These are phyloP conservation scores for Lerema accius DNA, from an alignment of 1,140 invertebrate species.

Conservation along the genomic window DNA sequence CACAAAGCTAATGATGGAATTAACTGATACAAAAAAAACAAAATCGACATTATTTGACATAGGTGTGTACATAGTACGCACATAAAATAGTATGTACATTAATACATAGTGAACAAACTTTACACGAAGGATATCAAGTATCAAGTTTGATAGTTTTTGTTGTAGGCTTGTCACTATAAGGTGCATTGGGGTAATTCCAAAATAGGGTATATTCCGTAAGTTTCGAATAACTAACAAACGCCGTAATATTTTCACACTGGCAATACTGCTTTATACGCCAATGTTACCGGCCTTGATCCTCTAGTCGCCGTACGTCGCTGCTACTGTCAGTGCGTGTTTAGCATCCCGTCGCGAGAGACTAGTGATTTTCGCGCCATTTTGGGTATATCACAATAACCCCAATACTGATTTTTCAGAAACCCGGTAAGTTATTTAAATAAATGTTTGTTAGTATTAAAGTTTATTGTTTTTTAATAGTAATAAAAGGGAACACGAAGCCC, in stretches of 20 bases:
- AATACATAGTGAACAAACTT: no score
- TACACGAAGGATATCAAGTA: no score
- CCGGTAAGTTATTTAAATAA: conserved; percentile 1
- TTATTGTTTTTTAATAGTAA: neutral
- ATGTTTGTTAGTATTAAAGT: neutral
- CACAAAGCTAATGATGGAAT: no score
- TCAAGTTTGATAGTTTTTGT: no score
- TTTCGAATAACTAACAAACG: neutral
- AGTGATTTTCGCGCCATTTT: neutral
- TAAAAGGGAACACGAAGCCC: neutral
- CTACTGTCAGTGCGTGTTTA: neutral
- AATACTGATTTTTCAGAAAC: neutral
- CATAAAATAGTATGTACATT: no score
- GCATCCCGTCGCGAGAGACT: neutral
- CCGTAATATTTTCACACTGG: neutral
- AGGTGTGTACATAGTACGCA: no score
- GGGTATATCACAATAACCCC: neutral
- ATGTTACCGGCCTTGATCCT: neutral
- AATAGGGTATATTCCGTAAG: neutral
- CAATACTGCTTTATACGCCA: neutral
- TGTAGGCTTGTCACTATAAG: neutral
- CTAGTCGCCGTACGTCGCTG: neutral
- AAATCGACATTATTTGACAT: no score
- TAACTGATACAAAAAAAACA: no score
- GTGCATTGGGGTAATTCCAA: neutral